A percentile compares a stretch with the other conserved stretches of the same genome.
Evolutionary conservation across 1,140 invertebrate species (phyloP).

Genomic region (Microplitis mediator): DNA sequence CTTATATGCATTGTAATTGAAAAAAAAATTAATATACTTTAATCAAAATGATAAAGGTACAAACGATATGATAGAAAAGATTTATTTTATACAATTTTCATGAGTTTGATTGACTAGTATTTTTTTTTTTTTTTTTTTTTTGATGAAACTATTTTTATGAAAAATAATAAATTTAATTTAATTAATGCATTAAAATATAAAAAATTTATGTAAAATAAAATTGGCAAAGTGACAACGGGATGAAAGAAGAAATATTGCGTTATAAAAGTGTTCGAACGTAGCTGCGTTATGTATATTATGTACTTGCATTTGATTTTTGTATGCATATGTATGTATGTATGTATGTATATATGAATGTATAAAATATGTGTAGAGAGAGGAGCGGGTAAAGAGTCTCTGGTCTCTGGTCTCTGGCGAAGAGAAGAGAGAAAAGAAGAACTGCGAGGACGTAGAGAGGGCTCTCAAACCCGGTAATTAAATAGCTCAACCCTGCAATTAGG

Average conservation of each 20-base stretch:
- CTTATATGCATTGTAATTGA: neutral
- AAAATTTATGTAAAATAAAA: too few relatives aligned
- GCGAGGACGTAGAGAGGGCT: conserved; percentile 36
- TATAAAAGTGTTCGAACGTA: neutral
- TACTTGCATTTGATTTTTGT: neutral
- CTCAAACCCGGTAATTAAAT: conserved; percentile 63
- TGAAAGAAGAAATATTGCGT: neutral
- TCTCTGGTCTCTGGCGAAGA: conserved; percentile 17
- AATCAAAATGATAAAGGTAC: neutral
- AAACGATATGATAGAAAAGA: neutral
- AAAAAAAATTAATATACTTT: neutral
- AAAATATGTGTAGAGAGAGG: neutral
- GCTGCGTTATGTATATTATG: neutral
- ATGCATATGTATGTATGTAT: neutral
- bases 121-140: too few relatives aligned
- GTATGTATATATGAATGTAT: conserved; percentile 1
- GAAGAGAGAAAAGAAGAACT: conserved; percentile 19
- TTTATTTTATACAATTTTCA: too few relatives aligned
- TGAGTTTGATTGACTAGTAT: too few relatives aligned
- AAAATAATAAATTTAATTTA: too few relatives aligned
- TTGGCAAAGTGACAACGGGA: too few relatives aligned
- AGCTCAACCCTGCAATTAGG: conserved; percentile 64
- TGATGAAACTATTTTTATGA: too few relatives aligned
- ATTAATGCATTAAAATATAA: too few relatives aligned
- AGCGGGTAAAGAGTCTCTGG: neutral